Base-by-base conservation (phyloP, 2,113 vertebrate genomes). In the Rhinolophus ferrumequinum region DNA sequence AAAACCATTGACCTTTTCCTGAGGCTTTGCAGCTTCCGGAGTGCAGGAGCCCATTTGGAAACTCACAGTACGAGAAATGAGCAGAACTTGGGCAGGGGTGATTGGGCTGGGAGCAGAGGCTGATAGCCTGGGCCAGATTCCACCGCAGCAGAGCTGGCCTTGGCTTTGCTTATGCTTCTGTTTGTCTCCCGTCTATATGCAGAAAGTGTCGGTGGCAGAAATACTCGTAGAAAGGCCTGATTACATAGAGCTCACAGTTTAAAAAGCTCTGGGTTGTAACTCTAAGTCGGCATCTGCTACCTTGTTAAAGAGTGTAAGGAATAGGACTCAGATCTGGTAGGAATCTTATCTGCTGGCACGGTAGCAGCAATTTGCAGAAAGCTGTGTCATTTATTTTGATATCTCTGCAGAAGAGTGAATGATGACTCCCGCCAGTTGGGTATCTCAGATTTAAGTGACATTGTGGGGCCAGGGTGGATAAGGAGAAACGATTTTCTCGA, bases 321-420 rank as follows among this genome's bases (percentile, higher is more conserved):
- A 28, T 3, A 58, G 16, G 52, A 41, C 30, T 76, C 54, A 56
- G 58, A 26, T 92, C 21, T 19, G 22, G 62, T 88, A 67, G 72
- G 60, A 88, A 92, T 95, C 60, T 92, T 83, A 33, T 50, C 56
- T 44, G 14, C 44, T 72, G 38, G 30, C 91, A 16, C 96, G 89
- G 22, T 50, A 87, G 58, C 13, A 87, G 21, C 30, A 75, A 7
- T 64, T 86, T 79, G 35, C 18, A 14, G 41, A 92, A 95, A 89
- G 47, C 16, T 26, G 30, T 52, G 69, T 19, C 18, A 3, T 86
- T 89, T 91, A 14, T 86, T 88, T 88, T 38, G 92, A 28, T 41
- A 70, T 77, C 47, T 50, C 47, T 52, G 2, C 12, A 77, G 56
- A 86, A 79, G 50, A 26, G 54, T 77, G 41, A 92, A 56, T 66